Evolutionary conservation across 1,140 invertebrate genomes (phyloP), one percentile per base, ranked within the genome.

Genomic region (Mylabris phalerata): DNA sequence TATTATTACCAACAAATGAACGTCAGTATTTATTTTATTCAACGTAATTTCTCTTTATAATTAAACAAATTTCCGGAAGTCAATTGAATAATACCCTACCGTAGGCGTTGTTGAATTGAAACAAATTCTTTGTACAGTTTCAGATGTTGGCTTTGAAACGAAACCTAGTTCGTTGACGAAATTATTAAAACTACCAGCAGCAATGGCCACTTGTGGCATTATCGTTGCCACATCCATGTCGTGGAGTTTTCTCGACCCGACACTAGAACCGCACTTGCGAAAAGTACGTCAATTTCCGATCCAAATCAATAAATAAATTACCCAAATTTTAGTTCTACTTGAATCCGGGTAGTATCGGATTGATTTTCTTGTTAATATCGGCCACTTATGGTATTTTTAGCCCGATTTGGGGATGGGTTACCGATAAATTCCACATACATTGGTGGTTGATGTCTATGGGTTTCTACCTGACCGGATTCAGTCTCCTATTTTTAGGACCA

Each of bases 231-330:
- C 82, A 3, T 84, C 87, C 0, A 84, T 84, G 63, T 82, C 82
- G 0, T 87, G 84, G 84, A 82, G 85, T 2, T 87, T 88, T 69
- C 71, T 90, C 13, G 88, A 91, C 73, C 88, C 88, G 2, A 89
- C 85, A 1, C 69, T 90, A 52, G 85, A 89, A 68, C 87, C 87
- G 24, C 87, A 89, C 76, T 72, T 90, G 48, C 71, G 82, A 59
- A 79, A 85, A 71, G 82, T 83, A 75, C 65, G 43, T 13, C 39
- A 27, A 32, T 27, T 39, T 25, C 39, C 38, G 4, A 42, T 19
- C 10, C 5, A 9, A 26, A 42, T 6, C 32, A 49, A 38, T 49
- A 13, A 26, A 11, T 50, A 19, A 19, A 11, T 24, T 50, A 42
- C 48, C 48, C 55, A 49, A 56, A 59, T 70, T 71, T 62, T 67